Evolutionary conservation across 2,797 vertebrate genomes (phyloP).

Genomic region (Cirrhinus molitorella): DNA sequence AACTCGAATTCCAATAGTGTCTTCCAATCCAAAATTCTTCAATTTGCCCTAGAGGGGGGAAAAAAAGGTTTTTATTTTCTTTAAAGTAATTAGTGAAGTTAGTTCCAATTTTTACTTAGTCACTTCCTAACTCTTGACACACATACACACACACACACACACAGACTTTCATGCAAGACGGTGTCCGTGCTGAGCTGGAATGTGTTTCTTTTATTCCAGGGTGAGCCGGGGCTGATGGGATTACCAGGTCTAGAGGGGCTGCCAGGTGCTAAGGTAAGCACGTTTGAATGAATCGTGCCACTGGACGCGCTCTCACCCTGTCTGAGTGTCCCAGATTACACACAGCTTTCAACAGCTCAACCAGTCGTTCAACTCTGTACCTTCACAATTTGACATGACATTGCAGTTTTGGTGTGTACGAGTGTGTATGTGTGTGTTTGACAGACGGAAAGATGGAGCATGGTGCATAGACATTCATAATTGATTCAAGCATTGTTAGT

Average conservation of each 20-base stretch:
- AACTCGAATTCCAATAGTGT: neutral
- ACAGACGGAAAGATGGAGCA: constrained; percentile 28
- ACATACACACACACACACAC: no score
- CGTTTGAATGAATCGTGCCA: constrained; percentile 34
- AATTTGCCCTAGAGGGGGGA: neutral
- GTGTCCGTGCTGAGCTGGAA: constrained; percentile 54
- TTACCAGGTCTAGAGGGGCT: constrained; percentile 95
- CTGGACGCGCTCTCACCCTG: constrained; percentile 45
- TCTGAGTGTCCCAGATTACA: constrained; percentile 54
- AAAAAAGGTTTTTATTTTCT: neutral
- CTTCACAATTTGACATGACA: constrained; percentile 5
- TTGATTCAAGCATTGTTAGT: constrained; percentile 33
- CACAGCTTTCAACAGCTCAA: constrained; percentile 35
- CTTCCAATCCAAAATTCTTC: neutral
- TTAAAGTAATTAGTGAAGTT: neutral
- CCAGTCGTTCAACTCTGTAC: constrained; percentile 13
- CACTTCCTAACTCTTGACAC: neutral
- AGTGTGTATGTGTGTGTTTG: constrained; percentile 12
- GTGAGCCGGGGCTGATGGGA: constrained; percentile 93
- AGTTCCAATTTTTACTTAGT: neutral
- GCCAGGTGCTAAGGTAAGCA: constrained; percentile 91
- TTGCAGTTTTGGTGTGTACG: constrained; percentile 13
- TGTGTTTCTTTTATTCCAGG: constrained; percentile 79
- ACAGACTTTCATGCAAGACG: constrained; percentile 33
- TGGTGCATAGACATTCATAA: constrained; percentile 10